These are phyloP conservation scores for Acanthosepion pharaonis DNA, from an alignment of 2,888 invertebrate species.

Conservation along the genomic window DNA sequence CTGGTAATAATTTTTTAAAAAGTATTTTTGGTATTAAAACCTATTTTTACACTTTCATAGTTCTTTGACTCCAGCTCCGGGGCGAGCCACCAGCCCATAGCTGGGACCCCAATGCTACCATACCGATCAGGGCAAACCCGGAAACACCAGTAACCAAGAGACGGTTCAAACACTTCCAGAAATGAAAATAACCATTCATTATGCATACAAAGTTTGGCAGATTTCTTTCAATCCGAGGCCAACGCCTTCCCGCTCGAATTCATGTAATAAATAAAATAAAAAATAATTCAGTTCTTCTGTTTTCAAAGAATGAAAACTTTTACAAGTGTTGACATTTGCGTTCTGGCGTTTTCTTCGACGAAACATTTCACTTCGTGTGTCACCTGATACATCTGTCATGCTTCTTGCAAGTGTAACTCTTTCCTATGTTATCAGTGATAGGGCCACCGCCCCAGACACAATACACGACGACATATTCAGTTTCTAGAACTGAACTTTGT, in stretches of 20 bases:
- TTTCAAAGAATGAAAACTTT: neutral
- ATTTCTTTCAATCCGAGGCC: neutral
- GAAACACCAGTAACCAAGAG: too few species aligned
- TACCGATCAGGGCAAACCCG: too few species aligned
- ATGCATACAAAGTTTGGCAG: neutral
- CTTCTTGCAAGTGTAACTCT: neutral
- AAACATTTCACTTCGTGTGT: neutral
- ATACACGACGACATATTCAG: neutral
- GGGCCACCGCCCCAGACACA: neutral
- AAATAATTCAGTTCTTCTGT: neutral
- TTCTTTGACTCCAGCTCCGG: too few species aligned
- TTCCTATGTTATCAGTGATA: neutral
- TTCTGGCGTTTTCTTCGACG: neutral
- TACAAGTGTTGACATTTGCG: neutral
- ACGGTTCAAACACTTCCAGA: neutral
- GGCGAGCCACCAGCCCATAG: too few species aligned
- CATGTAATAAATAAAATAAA: neutral
- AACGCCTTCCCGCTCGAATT: neutral
- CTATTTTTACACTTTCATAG: too few species aligned
- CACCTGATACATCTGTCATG: neutral
- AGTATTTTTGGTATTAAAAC: too few species aligned
- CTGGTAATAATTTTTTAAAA: too few species aligned
- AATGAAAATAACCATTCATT: neutral
- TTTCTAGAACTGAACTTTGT: neutral
- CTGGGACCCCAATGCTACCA: too few species aligned